Evolutionary conservation across 2,888 invertebrate species (phyloP).

Genomic region (Margaritifera margaritifera): DNA sequence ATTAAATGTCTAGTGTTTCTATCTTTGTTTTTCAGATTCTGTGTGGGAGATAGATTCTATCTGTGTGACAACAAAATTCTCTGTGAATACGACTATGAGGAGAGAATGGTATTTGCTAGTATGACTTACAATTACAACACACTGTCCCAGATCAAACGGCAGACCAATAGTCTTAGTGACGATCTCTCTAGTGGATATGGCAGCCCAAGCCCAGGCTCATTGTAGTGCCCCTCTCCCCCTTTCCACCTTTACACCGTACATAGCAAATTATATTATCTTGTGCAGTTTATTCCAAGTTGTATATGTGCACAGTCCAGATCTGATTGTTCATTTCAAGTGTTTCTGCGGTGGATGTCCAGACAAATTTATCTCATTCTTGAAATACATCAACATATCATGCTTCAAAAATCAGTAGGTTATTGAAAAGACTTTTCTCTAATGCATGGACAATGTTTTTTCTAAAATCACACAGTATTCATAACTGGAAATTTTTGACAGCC

Average conservation of each 20-base stretch:
- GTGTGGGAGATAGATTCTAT: slow-evolving; percentile 94
- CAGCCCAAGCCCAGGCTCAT: slow-evolving; percentile 77
- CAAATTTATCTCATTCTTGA: too few species aligned
- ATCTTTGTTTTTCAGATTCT: slow-evolving; percentile 82
- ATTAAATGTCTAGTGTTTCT: not conserved
- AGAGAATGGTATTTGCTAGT: slow-evolving; percentile 90
- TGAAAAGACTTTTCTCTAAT: too few species aligned
- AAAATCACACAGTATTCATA: too few species aligned
- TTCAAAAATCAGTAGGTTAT: too few species aligned
- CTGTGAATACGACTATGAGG: slow-evolving; percentile 95
- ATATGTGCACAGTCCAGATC: too few species aligned
- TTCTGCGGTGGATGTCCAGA: too few species aligned
- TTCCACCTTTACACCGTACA: slow-evolving; percentile 1
- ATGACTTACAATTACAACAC: slow-evolving; percentile 83
- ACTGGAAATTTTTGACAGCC: too few species aligned
- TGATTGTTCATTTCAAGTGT: too few species aligned
- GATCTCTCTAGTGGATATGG: slow-evolving; percentile 87
- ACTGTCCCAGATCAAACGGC: slow-evolving; percentile 82
- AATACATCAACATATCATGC: too few species aligned
- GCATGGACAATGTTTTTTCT: too few species aligned
- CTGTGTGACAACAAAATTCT: slow-evolving; percentile 94
- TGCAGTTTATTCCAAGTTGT: too few species aligned
- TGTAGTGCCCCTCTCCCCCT: slow-evolving; percentile 40
- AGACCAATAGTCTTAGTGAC: slow-evolving; percentile 75
- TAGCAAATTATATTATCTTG: too few species aligned